Evolutionary conservation across 2,797 vertebrate genomes (phyloP), one percentile per base, ranked within the genome.

Genomic region (Austrolebias charrua): DNA sequence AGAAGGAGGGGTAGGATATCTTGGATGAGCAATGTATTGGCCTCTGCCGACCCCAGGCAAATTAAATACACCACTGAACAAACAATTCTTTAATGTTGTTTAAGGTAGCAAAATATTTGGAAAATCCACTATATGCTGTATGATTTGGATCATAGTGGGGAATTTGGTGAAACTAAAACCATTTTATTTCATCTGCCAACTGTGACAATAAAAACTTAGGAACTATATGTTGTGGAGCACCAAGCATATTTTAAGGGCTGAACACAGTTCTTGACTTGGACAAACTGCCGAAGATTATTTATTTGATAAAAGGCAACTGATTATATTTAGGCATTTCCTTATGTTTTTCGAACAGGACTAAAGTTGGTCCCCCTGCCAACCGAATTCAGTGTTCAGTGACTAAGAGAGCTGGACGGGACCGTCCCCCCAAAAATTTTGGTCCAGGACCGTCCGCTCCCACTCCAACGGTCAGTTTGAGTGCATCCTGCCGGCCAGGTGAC

Each of bases 31-130:
- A 24, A 3, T 3, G 24, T 24, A 24, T 7, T 74, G 76, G 66
- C 57, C 76, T 82, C 29, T 57, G 35, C 18, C 53, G 40, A 64
- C 47, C 63, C 43, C 49, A 12, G 61, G 38, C 11, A 52, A 51
- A 35, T 11, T 10, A 60, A 48, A 15, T 24, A 63, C 31, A 24
- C 24, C 16, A 20, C 31, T 48, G 19, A 46, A 33, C 50, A 46
- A 24, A 24, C 3, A 3, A 24, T 24, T 24, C 24, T 24, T 24
- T 1, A 24, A 24, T 24, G 24, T 24, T 24, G 24, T 24, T 24
- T 24, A 24, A 24, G 19, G 43, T 16, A 19, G 14, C 38, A 16
- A 44, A 38, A 16, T 10, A 24, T 43, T n/a, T 0, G 3, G 43
- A 45, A 10, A 3, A 28, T 2, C 2, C n/a, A n/a, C n/a, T 7